phyloP scores from a whole-genome alignment of 2,113 vertebrate genomes.

The Hypanus sabinus region DNA sequence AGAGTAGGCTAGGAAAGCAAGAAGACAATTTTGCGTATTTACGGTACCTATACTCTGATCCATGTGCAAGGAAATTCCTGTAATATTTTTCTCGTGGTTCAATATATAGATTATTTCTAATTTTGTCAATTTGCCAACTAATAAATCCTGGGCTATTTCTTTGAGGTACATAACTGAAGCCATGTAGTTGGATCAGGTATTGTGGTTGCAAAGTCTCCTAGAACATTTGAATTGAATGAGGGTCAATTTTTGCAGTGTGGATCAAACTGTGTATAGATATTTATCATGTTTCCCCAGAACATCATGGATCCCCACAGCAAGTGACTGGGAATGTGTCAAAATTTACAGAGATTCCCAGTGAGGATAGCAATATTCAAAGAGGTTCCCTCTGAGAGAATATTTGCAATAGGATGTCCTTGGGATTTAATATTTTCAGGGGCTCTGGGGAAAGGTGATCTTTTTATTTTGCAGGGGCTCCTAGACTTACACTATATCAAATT shows the following conservation, averaged over 20 bases:
- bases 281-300: not conserved
- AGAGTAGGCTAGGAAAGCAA: not conserved
- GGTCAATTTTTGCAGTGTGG: not conserved
- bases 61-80: not conserved
- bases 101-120: too few relatives aligned
- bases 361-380: not conserved
- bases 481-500: not conserved
- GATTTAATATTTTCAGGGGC: not conserved
- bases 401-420: not conserved
- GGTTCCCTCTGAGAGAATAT: not conserved
- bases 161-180: not conserved
- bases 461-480: not conserved
- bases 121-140: not conserved
- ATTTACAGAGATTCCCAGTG: not conserved
- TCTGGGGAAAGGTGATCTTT: not conserved
- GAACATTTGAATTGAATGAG: not conserved
- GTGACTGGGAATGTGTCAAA: not conserved
- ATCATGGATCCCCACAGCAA: not conserved
- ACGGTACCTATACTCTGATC: not conserved
- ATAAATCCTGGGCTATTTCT: not conserved
- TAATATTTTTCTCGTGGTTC: not conserved
- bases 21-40: not conserved
- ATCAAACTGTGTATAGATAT: not conserved
- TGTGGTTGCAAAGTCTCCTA: not conserved
- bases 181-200: not conserved